phyloP scores from a whole-genome alignment of 2,888 invertebrate species.

The Cataglyphis altisquamis region DNA sequence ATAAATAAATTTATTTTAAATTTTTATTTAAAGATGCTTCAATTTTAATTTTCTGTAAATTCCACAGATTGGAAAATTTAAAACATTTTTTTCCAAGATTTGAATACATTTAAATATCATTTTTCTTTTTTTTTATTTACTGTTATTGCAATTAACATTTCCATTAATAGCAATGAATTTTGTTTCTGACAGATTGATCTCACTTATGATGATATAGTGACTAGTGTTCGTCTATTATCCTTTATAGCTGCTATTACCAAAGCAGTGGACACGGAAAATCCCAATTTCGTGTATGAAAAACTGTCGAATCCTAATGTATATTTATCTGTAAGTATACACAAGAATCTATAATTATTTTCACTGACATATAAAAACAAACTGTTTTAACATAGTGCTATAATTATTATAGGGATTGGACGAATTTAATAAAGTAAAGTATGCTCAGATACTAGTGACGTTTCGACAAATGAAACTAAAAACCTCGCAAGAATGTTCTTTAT shows the following conservation, averaged over 20 bases:
- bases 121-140: not conserved
- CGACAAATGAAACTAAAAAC: conserved; percentile 87
- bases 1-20: not conserved
- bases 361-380: conserved; percentile 40
- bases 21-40: not conserved
- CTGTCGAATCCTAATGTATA: conserved; percentile 87
- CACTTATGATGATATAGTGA: conserved; percentile 89
- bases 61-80: not conserved
- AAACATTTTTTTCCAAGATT: not conserved
- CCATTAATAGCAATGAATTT: conserved; percentile 30
- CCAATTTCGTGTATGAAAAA: conserved; percentile 88
- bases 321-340: conserved; percentile 75
- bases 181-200: conserved; percentile 86
- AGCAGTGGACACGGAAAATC: conserved; percentile 89
- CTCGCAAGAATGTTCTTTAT: conserved; percentile 87
- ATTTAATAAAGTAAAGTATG: conserved; percentile 88
- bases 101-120: not conserved
- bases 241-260: conserved; percentile 89
- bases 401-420: conserved; percentile 87
- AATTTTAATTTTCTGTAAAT: not conserved
- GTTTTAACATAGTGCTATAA: conserved; percentile 9
- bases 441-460: conserved; percentile 86
- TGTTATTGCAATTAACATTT: not conserved
- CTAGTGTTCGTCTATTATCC: conserved; percentile 88
- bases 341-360: conserved; percentile 17